Base-by-base conservation (phyloP, 2,797 vertebrate genomes). In the Columba guinea region DNA sequence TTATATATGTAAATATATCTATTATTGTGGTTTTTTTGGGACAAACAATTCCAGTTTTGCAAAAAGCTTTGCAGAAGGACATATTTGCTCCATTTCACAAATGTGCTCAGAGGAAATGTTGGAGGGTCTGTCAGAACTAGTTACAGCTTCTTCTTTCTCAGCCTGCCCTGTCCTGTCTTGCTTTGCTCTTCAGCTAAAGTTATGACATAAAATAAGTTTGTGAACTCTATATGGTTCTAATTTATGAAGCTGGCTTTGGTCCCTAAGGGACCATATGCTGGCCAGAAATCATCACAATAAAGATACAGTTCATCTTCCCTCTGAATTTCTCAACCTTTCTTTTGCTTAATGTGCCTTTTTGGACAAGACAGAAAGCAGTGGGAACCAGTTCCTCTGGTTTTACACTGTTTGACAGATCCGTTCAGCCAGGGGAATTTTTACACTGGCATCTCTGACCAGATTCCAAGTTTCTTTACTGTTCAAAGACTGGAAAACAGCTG, bases 231-330 rank as follows among this genome's bases (percentile, higher is more conserved):
- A 91, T 92, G 89, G 53, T 58, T 94, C 68, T 87, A 89, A 91
- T 93, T 96, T 96, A 78, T 91, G 68, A 89, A 96, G 73, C 91
- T 95, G 87, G 76, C 87, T 95, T 91, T 92, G 18, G 87, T 78
- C 78, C 71, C 68, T 91, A 68, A 4, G 56, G 87, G 87, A 89
- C 71, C 62, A 84, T 89, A 91, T 93, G 90, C 60, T 0, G 65
- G n/a, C 82, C 76, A 93, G 87, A 94, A 95, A 95, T 88, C 89
- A 94, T 90, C 76, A 94, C 34, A 71, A 68, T 81, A 91, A 93
- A 92, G 94, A 87, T 70, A 71, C 9, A 81, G 76, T 87, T 95
- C 92, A 79, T 96, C 76, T 81, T 92, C 37, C n/a, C 76, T 78
- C 92, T 93, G 65, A 92, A 81, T 86, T 91, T 91, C 76, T 51